Evolutionary conservation across 1,140 invertebrate genomes (phyloP).

Genomic region (Lethocerus indicus): DNA sequence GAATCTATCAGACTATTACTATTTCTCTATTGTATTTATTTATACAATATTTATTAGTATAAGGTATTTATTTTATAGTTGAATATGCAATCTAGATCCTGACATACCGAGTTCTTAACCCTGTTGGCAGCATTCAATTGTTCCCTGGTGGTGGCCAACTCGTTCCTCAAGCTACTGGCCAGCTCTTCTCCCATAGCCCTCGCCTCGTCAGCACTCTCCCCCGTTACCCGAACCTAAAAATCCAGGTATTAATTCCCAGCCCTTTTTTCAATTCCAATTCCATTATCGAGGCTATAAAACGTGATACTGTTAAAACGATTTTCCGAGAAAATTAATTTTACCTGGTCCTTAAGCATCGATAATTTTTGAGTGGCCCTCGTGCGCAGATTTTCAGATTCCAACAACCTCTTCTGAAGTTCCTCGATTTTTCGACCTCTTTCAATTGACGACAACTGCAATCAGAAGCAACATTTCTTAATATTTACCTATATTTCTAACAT

Average conservation of each 20-base stretch:
- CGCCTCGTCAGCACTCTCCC: constrained; percentile 11
- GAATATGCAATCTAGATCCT: no score
- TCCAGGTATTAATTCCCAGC: background rate
- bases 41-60: no score
- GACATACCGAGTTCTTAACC: background rate
- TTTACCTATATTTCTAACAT: no score
- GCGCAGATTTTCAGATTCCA: constrained; percentile 51
- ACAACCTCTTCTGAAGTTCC: constrained; percentile 55
- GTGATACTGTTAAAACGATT: background rate
- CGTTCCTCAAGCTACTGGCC: constrained; percentile 1
- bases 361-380: constrained; percentile 52
- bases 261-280: no score
- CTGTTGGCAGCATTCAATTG: constrained; percentile 1
- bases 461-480: background rate
- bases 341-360: constrained; percentile 47
- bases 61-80: no score
- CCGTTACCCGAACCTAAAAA: constrained; percentile 7
- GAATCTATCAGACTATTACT: no score
- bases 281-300: no score
- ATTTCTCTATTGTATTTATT: no score
- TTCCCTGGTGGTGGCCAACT: constrained; percentile 1
- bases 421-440: constrained; percentile 68
- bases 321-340: constrained; percentile 7
- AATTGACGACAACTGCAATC: constrained; percentile 51
- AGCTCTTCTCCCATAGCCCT: constrained; percentile 6